Evolutionary conservation across 2,888 invertebrate genomes (phyloP), one percentile per base, ranked within the genome.

Genomic region (Herminia tarsipennalis): DNA sequence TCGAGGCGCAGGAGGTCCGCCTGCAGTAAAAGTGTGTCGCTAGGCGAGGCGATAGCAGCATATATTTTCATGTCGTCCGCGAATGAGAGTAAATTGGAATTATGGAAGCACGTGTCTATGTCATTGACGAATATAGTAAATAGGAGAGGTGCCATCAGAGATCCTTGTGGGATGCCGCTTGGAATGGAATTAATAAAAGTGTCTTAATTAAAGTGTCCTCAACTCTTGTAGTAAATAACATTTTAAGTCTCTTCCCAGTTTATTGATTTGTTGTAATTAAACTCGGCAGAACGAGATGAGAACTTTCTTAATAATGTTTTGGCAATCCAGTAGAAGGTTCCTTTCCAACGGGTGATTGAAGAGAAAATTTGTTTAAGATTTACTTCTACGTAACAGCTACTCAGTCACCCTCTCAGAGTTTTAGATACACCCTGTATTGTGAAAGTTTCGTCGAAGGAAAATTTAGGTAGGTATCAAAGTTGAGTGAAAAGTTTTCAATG

Each of bases 401-500:
- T 78, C 71, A 74, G 70, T 75, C 73, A 73, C 66, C 73, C 67
- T 59, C 72, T 46, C 36, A 16, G 62, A 70, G 69, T 73, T 73
- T 65, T 49, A 72, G 71, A 81, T 76, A 81, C 74, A 76, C 70
- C 47, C 62, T 83, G 78, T 78, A 85, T 80, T 83, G 82, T 82
- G 70, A 71, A 86, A 88, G 76, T 86, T 85, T 58, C 46, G 33
- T 37, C 52, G 55, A 61, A 74, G 76, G 75, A 80, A 86, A 86
- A 81, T 86, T 81, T 83, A 76, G 81, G 83, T 82, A 83, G 83
- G 83, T 83, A 85, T 81, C 81, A 81, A 84, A 86, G 77, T 86
- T 78, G 71, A 82, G 77, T 80, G 73, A 75, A 80, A 86, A 88
- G 73, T 90, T 88, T 87, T 81, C 84, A 83, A 85, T 86, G 86